Conservation (phyloP, 2,888 invertebrate species). For the Atrina japonica region DNA sequence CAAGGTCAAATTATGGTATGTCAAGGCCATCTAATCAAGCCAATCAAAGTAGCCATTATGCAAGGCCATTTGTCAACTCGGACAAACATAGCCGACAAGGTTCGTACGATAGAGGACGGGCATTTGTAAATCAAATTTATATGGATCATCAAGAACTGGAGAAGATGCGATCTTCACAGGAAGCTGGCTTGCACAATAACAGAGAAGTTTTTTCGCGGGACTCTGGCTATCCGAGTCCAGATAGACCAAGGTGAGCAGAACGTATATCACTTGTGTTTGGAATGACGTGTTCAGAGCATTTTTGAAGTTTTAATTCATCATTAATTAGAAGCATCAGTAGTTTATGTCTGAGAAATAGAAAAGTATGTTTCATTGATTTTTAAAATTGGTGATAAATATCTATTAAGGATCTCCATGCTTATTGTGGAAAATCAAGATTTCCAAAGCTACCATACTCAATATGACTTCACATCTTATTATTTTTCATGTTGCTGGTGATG, state of each 20-base stretch:
- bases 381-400: no score
- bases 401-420: no score
- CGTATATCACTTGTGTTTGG: slow-evolving; percentile 6
- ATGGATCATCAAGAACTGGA: slow-evolving; percentile 74
- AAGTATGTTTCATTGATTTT: no score
- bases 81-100: slow-evolving; percentile 30
- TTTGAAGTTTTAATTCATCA: no score
- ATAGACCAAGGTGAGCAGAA: slow-evolving; percentile 66
- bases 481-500: no score
- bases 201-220: slow-evolving; percentile 48
- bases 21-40: slow-evolving; percentile 4
- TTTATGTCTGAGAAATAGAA: no score
- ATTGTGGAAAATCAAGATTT: no score
- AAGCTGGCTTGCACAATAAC: slow-evolving; percentile 38
- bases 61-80: slow-evolving; percentile 25
- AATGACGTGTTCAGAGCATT: neutral
- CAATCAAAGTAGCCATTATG: slow-evolving; percentile 38
- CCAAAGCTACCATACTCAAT: no score
- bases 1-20: slow-evolving; percentile 26
- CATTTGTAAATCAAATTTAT: slow-evolving; percentile 75
- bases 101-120: slow-evolving; percentile 52
- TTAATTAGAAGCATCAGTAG: no score
- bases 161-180: slow-evolving; percentile 50
- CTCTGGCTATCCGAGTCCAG: slow-evolving; percentile 59
- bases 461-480: no score